Evolutionary conservation across 2,888 invertebrate genomes (phyloP).

Genomic region (Sisyra nigra): DNA sequence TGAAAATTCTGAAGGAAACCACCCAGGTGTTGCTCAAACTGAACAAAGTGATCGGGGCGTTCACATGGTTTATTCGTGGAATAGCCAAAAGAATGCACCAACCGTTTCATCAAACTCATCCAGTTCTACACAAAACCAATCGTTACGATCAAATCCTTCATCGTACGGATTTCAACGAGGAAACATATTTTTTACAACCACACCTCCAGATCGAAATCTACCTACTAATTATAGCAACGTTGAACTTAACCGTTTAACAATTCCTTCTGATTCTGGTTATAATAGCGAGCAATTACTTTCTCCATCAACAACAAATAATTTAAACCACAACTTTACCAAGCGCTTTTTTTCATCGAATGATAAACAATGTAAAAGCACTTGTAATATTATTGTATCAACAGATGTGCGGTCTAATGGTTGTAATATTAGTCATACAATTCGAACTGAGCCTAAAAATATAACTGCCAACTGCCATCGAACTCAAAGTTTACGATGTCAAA

Average conservation of each 20-base stretch:
- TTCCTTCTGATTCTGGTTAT: constrained; percentile 30
- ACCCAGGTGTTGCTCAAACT: constrained; percentile 21
- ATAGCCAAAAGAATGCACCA: constrained; percentile 10
- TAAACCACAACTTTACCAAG: constrained; percentile 18
- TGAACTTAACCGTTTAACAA: constrained; percentile 13
- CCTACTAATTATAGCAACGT: constrained; percentile 11
- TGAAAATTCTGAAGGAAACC: constrained; percentile 16
- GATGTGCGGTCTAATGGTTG: constrained; percentile 23
- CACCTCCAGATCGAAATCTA: constrained; percentile 23
- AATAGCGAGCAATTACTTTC: constrained; percentile 33
- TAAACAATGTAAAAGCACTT: constrained; percentile 45
- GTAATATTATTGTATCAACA: constrained; percentile 45
- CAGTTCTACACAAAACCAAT: constrained; percentile 9
- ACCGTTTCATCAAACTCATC: constrained; percentile 11
- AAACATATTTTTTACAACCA: constrained; percentile 35
- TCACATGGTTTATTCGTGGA: constrained; percentile 34
- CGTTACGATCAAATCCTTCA: constrained; percentile 9
- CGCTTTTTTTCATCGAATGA: constrained; percentile 26
- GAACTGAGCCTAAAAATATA: neutral
- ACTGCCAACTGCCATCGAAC: constrained; percentile 21
- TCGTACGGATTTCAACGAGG: constrained; percentile 32
- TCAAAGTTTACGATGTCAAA: constrained; percentile 27
- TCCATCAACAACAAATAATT: constrained; percentile 22
- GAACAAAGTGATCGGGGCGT: constrained; percentile 32
- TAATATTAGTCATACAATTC: neutral